A percentile compares a stretch with the other conserved stretches of the same genome.
phyloP scores from a whole-genome alignment of 2,888 invertebrate species.

The Tetramorium bicarinatum region DNA sequence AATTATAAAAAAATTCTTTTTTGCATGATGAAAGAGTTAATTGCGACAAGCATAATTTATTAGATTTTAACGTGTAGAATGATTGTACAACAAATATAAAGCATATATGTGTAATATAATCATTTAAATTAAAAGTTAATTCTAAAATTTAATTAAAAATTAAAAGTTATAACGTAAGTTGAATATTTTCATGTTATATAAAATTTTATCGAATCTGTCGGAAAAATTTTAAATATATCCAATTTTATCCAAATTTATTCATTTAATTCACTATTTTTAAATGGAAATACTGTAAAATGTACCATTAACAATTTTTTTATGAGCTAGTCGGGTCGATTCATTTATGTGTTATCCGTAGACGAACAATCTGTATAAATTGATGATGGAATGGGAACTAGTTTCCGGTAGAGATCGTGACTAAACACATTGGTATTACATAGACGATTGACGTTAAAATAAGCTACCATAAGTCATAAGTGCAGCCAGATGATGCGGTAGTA shows the following conservation, averaged over 20 bases:
- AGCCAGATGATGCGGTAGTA: slow-evolving; percentile 6
- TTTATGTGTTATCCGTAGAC: not conserved
- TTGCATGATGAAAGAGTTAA: not conserved
- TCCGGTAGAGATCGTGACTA: slow-evolving; percentile 49
- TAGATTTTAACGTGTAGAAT: not conserved
- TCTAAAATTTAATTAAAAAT: too few relatives aligned
- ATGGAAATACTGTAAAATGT: not conserved
- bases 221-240: not conserved
- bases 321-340: not conserved
- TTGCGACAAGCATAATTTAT: not conserved
- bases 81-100: not conserved
- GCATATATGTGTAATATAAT: not conserved
- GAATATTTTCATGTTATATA: not conserved
- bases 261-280: not conserved
- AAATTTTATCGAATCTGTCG: not conserved
- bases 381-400: slow-evolving; percentile 61
- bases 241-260: not conserved
- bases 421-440: slow-evolving; percentile 60
- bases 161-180: not conserved
- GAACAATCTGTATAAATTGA: slow-evolving; percentile 47
- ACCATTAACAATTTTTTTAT: not conserved
- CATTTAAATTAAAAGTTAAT: not conserved
- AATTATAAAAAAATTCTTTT: slow-evolving; percentile 27
- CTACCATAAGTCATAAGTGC: slow-evolving; percentile 30
- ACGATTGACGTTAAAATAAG: slow-evolving; percentile 41